phyloP scores from a whole-genome alignment of 2,113 vertebrate genomes.

The Etheostoma spectabile region DNA sequence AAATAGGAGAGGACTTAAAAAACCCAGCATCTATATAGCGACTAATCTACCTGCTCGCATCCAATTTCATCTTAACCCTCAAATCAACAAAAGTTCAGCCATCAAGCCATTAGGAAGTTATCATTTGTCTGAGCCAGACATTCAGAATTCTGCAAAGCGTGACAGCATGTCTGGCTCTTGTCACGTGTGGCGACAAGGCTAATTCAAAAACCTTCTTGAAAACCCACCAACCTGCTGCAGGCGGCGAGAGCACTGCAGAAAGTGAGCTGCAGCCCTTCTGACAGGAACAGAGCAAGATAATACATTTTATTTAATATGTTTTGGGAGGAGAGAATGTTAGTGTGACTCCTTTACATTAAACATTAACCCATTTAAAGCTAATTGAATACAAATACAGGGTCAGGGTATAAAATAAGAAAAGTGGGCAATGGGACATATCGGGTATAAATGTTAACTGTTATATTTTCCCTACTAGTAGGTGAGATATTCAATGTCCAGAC shows the following conservation, averaged over 20 bases:
- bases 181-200: neutral
- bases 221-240: conserved; percentile 17
- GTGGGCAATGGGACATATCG: conserved; percentile 60
- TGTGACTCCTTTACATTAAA: conserved; percentile 63
- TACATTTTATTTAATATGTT: conserved; percentile 54
- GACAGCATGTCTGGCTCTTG: conserved; percentile 48
- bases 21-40: neutral
- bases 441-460: conserved; percentile 71
- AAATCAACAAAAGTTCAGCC: conserved; percentile 28
- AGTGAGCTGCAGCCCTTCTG: conserved; percentile 22
- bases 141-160: neutral
- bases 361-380: conserved; percentile 69
- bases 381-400: conserved; percentile 77
- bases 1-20: neutral
- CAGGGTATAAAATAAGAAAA: conserved; percentile 57
- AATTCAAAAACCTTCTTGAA: conserved; percentile 5
- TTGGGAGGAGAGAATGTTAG: conserved; percentile 53
- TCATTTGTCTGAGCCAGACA: conserved; percentile 17
- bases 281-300: conserved; percentile 54
- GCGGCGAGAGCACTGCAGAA: neutral
- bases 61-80: neutral
- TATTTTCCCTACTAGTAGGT: conserved; percentile 75
- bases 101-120: conserved; percentile 6
- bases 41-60: conserved; percentile 1
- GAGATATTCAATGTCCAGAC: conserved; percentile 76